These are phyloP conservation scores for Dermatemys mawii DNA, from an alignment of 2,113 vertebrate genomes.

Conservation along the genomic window DNA sequence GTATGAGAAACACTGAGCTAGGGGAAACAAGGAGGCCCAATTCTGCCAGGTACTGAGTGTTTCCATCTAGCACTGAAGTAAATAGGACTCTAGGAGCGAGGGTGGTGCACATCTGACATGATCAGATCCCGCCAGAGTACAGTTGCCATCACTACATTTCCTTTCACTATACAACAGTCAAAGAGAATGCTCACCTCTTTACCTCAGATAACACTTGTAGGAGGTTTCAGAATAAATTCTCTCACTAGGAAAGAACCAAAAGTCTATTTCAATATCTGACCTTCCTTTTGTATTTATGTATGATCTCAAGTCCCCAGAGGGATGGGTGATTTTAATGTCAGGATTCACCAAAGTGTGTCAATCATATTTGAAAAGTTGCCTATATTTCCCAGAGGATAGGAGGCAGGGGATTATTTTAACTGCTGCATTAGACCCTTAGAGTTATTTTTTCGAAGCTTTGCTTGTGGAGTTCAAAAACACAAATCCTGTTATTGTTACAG, in stretches of 20 bases:
- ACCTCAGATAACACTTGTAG: not conserved
- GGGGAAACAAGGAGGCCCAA: not conserved
- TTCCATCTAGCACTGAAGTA: not conserved
- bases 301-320: slow-evolving; percentile 1
- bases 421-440: slow-evolving; percentile 45
- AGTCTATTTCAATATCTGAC: not conserved
- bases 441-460: slow-evolving; percentile 67
- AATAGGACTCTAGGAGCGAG: no score
- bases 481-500: slow-evolving; percentile 73
- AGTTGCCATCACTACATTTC: not conserved
- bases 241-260: not conserved
- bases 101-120: not conserved
- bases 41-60: not conserved
- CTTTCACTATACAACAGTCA: not conserved
- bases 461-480: slow-evolving; percentile 65
- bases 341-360: slow-evolving; percentile 20
- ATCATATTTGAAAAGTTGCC: slow-evolving; percentile 24
- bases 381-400: slow-evolving; percentile 48
- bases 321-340: slow-evolving; percentile 15
- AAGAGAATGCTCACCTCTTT: not conserved
- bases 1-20: not conserved
- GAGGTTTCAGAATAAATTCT: not conserved
- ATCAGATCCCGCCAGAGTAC: not conserved
- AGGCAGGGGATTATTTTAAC: slow-evolving; percentile 53
- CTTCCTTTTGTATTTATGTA: slow-evolving; percentile 44